phyloP scores from a whole-genome alignment of 2,113 vertebrate genomes.

The Raphicerus campestris region DNA sequence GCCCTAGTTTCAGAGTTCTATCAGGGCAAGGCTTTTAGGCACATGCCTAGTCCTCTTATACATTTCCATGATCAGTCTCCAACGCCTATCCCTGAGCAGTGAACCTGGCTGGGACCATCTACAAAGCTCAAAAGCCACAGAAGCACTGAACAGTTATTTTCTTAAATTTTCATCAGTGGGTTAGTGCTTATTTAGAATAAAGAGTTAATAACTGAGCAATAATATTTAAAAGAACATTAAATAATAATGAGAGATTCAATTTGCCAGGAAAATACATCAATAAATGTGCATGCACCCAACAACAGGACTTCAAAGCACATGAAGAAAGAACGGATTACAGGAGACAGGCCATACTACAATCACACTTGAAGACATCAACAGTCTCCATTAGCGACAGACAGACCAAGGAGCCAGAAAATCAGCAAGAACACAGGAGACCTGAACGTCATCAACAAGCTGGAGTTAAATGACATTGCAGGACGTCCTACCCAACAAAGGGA shows the following conservation, averaged over 20 bases:
- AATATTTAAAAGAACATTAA: background rate
- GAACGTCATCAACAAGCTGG: background rate
- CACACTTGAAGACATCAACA: background rate
- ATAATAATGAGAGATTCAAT: background rate
- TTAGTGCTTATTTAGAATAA: background rate
- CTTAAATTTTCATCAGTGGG: background rate
- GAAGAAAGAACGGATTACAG: background rate
- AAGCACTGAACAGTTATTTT: background rate
- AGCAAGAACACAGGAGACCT: background rate
- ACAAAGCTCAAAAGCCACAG: background rate
- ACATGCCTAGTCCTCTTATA: background rate
- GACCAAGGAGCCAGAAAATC: background rate
- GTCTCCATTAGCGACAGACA: background rate
- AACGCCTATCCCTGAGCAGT: background rate
- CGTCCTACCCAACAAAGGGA: background rate
- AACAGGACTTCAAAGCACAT: background rate
- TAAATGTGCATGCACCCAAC: background rate
- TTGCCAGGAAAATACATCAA: background rate
- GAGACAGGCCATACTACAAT: background rate
- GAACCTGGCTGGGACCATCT: background rate
- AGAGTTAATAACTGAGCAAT: background rate
- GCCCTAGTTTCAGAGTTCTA: background rate
- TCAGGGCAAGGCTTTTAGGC: background rate
- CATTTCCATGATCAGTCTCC: background rate
- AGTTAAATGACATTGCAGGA: background rate